Base-by-base conservation (phyloP, 2,888 invertebrate genomes). In the Miltochrista miniata region DNA sequence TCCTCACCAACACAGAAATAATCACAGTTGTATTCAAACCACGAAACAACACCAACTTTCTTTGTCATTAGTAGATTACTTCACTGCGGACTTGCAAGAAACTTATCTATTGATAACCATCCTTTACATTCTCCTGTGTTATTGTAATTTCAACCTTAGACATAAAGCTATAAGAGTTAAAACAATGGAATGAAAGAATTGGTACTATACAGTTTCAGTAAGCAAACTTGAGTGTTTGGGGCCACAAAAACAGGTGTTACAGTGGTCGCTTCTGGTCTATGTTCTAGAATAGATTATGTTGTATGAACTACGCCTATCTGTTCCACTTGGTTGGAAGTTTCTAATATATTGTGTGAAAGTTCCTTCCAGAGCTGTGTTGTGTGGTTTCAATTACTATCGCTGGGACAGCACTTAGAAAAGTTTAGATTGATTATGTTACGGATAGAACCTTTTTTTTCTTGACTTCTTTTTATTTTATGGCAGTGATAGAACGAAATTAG, bases 41-140 rank as follows among this genome's bases (percentile, higher is more conserved):
- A 64, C 70, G 61, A 68, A 64, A 63, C 61, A 59, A 61, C 61
- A 62, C 59, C 58, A 76, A 79, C 61, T 80, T 76, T 71, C 74
- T 76, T 73, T 65, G 68, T 82, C 83, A 84, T 85, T 85, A 85
- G 81, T 64, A 79, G 83, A 86, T 87, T 86, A 84, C 79, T 84
- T 83, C 68, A 63, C 71, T 76, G 50, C 30, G 50, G 69, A 70
- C 68, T 68, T 62, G 64, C 72, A 63, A 68, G 70, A 68, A 79
- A 78, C 77, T 78, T 72, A 67, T 72, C 70, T 70, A 77, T 70
- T 72, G 64, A 74, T 68, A 65, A 56, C 72, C 52, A 69, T 65
- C 43, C 15, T 60, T 34, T 39, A 0, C 0, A 7, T 38, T 34
- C 33, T 15, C 31, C 4, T 24, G n/a, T 34, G 41, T 12, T 41